These are phyloP conservation scores for Formica exsecta DNA, from an alignment of 1,140 invertebrate species.

Conservation along the genomic window DNA sequence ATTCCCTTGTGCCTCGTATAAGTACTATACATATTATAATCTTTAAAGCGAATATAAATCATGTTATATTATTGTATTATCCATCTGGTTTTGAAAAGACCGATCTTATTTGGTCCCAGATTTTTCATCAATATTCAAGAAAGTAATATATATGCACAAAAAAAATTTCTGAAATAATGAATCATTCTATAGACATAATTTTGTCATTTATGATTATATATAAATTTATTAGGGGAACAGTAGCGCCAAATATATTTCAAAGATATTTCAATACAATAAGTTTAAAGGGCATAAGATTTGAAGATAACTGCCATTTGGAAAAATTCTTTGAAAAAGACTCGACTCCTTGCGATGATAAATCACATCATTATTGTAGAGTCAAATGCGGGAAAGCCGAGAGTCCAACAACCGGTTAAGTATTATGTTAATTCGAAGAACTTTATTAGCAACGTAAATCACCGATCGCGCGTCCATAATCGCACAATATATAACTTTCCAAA, in stretches of 20 bases:
- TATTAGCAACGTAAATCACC: slow-evolving; percentile 82
- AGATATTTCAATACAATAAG: neutral
- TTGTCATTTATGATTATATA: neutral
- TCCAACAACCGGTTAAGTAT: slow-evolving; percentile 72
- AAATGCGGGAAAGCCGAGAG: slow-evolving; percentile 72
- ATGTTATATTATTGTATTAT: slow-evolving; percentile 76
- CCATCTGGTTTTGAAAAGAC: slow-evolving; percentile 57
- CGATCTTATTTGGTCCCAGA: neutral
- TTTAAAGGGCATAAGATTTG: neutral
- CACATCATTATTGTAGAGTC: slow-evolving; percentile 64
- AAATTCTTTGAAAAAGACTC: slow-evolving; percentile 36
- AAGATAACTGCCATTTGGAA: slow-evolving; percentile 2
- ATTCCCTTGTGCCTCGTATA: too few species aligned
- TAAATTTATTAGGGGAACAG: slow-evolving; percentile 1
- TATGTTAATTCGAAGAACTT: slow-evolving; percentile 80
- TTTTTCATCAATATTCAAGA: slow-evolving; percentile 34
- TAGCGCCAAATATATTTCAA: neutral
- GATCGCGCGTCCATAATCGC: slow-evolving; percentile 15
- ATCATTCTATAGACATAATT: neutral
- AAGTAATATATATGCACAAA: neutral
- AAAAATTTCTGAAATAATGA: neutral
- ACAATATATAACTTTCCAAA: slow-evolving; percentile 21
- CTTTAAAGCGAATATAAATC: slow-evolving; percentile 79
- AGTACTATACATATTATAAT: slow-evolving; percentile 46
- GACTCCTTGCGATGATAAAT: slow-evolving; percentile 38